Conservation (phyloP, 2,113 vertebrate genomes). For the Oceanites oceanicus region DNA sequence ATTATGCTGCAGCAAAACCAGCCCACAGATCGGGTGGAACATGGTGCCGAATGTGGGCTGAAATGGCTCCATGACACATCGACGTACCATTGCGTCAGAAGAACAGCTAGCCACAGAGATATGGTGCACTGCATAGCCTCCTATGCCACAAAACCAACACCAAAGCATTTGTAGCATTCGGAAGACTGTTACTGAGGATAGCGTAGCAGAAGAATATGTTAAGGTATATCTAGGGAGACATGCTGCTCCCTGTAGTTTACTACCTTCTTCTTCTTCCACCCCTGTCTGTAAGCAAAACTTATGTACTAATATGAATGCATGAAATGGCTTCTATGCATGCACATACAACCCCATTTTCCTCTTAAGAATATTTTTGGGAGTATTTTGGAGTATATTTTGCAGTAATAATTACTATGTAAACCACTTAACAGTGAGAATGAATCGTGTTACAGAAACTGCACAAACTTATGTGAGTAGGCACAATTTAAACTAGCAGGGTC, state of each 20-base stretch:
- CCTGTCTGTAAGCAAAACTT: not conserved
- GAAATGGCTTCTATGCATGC: not conserved
- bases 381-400: not conserved
- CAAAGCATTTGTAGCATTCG: rapidly evolving
- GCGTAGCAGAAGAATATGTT: not conserved
- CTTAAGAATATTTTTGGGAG: not conserved
- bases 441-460: not conserved
- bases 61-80: rapidly evolving
- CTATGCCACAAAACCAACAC: not conserved
- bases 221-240: not conserved
- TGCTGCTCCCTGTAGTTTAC: not conserved
- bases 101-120: not conserved
- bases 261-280: not conserved
- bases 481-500: not conserved
- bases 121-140: rapidly evolving
- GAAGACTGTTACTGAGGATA: not conserved
- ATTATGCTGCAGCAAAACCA: not conserved
- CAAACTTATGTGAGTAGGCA: not conserved
- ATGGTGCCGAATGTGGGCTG: rapidly evolving
- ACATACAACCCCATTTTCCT: not conserved
- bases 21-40: too few species aligned
- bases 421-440: not conserved
- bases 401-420: not conserved
- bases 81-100: not conserved
- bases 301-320: not conserved